Base-by-base conservation (phyloP, 2,888 invertebrate genomes). In the Drosophila nr. medialis region DNA sequence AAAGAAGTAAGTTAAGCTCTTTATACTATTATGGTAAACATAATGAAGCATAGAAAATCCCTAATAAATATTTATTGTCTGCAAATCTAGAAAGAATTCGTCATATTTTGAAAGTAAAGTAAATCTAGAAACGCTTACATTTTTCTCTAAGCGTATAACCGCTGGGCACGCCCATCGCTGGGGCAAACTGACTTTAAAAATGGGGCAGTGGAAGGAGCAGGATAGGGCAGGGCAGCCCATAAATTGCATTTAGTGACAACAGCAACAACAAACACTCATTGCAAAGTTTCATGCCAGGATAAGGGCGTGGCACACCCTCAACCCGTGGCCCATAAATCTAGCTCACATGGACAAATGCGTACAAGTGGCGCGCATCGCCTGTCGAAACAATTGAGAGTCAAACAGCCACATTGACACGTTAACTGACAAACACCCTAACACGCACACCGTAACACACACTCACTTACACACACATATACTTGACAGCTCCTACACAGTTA, bases 391-490 rank as follows among this genome's bases (percentile, higher is more conserved):
- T 84, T 85, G 83, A 83, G 84, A 83, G 79, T 74, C 83, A 83
- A 79, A 86, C 86, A 80, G 86, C 83, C 83, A 85, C 77, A 83
- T 82, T 84, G 84, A 84, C 85, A 87, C 83, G 80, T 84, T 84
- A 82, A 87, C 80, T 77, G 80, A 73, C 72, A 68, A 65, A 67
- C 59, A 56, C 74, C 61, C 64, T 40, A 38, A 36, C 49, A 45
- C 53, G 42, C 27, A 13, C 34, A 36, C 48, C 32, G 10, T 32
- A 32, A 54, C 42, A 45, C 11, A 45, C 18, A 18, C n/a, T 24
- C 42, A 54, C 61, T n/a, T n/a, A n/a, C 27, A 56, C 30, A 38
- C 7, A 45, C 2, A 45, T 24, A 59, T 4, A 15, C 29, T 24
- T 38, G 1, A 38, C 27, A 29, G 55, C 13, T 38, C 38, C 27